Base-by-base conservation (phyloP, 2,113 vertebrate genomes). In the Chiloscyllium plagiosum region DNA sequence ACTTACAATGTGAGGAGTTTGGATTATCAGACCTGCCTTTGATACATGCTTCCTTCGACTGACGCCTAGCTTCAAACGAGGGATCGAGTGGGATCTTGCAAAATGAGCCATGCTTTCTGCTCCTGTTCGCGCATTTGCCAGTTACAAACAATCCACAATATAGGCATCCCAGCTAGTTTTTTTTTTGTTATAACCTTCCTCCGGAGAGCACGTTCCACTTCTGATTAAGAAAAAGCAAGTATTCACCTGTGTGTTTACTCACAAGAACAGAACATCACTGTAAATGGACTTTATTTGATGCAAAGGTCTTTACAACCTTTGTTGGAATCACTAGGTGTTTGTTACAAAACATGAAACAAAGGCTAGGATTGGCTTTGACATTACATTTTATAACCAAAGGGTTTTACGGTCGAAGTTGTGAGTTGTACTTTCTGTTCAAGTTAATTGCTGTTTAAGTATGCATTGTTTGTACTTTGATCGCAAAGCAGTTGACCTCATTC, bases 341-440 rank as follows among this genome's bases (percentile, higher is more conserved):
- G 37, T 68, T 69, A 70, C 70, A 69, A 72, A 95, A 70, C 37
- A 42, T 72, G 69, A 94, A 95, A 95, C 68, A 95, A 95, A 72
- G 52, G 69, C 94, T 95, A 47, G 42, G 42, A 72, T 52, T 95
- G 94, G 69, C 69, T 24, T 72, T 72, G 68, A 95, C 94, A 72
- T 29, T 37, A n/a, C n/a, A 24, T 50, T 70, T 52, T 33, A 72
- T 50, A 52, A 50, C 42, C 42, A 72, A 33, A 72, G 94, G 37
- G 42, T 94, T 93, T 68, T 93, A 94, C 24, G 37, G 92, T 94
- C 65, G 24, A 68, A 94, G 37, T 52, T 95, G 68, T 29, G 68
- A 76, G 47, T 95, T 95, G 94, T 72, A 95, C 94, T 95, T 95
- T 95, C 68, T 95, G 42, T 95, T 72, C 94, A 76, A 72, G 69